Evolutionary conservation across 2,797 vertebrate species (phyloP), one percentile per base, ranked within the genome.

Genomic region (Nyctalus aviator): DNA sequence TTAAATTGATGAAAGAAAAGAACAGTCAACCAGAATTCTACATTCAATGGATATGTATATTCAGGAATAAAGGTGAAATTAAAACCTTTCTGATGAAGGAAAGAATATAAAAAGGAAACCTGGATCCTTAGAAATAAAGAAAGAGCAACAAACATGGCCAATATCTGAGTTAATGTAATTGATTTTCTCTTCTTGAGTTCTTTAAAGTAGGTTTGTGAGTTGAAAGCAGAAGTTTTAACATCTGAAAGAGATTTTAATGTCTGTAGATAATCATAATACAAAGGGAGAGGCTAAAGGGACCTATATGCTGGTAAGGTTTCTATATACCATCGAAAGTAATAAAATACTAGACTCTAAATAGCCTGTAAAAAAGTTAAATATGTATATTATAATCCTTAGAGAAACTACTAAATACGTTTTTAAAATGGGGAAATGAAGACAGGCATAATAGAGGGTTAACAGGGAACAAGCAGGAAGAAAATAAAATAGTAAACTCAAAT

Each of bases 321-420:
- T 71, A 69, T 32, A 62, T 82, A 46, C 21, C 21, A 84, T 4
- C 15, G 8, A 50, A 68, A 93, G 32, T 57, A 21, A 30, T 82
- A 93, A 91, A 88, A 73, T 84, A 77, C 55, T 66, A 91, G 20
- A 86, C 59, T 82, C 25, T 85, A 91, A 91, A 71, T 73, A 77
- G 27, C 68, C 30, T 46, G 0, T 78, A 76, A 21, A 85, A 85
- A 71, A 66, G 27, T 77, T 76, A 55, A 76, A 57, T 41, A 73
- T 9, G 69, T 27, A 37, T 78, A 78, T 46, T 92, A 15, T n/a
- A 64, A 44, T 53, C 50, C 30, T 8, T 53, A 71, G 15, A 44
- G 32, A 84, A 78, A 62, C 7, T 3, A 41, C 12, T 62, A 62
- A 30, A 62, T 62, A 62, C 6, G 41, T n/a, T 71, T 53, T n/a